These are phyloP conservation scores for Torymus texanus DNA, from an alignment of 2,888 invertebrate genomes.

Conservation along the genomic window DNA sequence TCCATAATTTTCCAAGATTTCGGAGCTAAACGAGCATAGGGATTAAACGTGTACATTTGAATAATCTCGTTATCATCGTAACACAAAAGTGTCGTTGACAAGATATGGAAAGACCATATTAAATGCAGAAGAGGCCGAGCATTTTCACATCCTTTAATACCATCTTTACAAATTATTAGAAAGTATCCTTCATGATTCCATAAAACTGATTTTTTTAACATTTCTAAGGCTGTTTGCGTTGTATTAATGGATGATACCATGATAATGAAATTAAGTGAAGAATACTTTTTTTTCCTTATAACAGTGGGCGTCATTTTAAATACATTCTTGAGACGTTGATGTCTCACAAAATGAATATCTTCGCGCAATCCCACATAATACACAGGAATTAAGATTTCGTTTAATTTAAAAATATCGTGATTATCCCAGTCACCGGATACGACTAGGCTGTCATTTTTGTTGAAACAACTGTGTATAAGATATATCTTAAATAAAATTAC, in stretches of 20 bases:
- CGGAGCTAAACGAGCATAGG: conserved; percentile 55
- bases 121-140: conserved; percentile 56
- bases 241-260: not conserved
- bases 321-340: conserved; percentile 25
- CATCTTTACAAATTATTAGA: conserved; percentile 4
- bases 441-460: not conserved
- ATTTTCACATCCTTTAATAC: conserved; percentile 53
- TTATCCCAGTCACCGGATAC: conserved; percentile 10
- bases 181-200: conserved; percentile 41
- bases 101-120: conserved; percentile 59
- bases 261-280: conserved; percentile 3
- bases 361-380: conserved; percentile 4
- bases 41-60: conserved; percentile 60
- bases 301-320: not conserved
- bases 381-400: conserved; percentile 5
- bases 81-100: conserved; percentile 58
- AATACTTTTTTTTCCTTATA: conserved; percentile 25
- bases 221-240: not conserved
- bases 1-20: conserved; percentile 54
- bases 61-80: conserved; percentile 56
- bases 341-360: conserved; percentile 14
- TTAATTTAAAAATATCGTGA: conserved; percentile 1
- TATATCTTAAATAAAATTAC: conserved; percentile 8
- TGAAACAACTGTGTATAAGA: conserved; percentile 3
- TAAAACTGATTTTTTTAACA: conserved; percentile 16